Conservation (phyloP, 2,797 vertebrate genomes). For the Dicrostonyx torquatus region DNA sequence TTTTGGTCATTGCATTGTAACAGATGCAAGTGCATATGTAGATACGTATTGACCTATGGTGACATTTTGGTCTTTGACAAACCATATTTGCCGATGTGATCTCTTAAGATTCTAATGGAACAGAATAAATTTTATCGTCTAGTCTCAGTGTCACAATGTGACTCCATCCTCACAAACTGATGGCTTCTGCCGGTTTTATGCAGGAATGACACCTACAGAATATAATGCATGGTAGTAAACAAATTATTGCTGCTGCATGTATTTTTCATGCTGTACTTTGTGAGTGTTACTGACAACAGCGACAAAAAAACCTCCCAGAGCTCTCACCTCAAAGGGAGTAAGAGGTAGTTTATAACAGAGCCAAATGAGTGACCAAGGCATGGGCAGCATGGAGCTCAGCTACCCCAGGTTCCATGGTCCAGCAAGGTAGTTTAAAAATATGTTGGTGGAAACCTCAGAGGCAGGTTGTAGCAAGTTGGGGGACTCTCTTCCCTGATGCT, state of each 20-base stretch:
- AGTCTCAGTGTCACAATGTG: background rate
- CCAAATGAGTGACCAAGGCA: background rate
- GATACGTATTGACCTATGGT: background rate
- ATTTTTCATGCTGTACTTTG: background rate
- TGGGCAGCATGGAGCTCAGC: background rate
- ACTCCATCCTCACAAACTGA: background rate
- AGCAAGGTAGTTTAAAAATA: background rate
- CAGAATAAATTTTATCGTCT: background rate
- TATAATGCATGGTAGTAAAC: background rate
- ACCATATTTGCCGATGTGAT: background rate
- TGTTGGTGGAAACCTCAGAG: background rate
- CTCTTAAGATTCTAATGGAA: background rate
- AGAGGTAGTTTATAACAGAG: background rate
- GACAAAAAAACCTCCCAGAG: background rate
- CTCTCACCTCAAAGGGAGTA: background rate
- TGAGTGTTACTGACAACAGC: background rate
- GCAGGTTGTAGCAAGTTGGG: background rate
- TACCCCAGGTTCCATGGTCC: background rate
- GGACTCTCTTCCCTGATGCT: background rate
- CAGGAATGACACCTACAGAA: background rate
- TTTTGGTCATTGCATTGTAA: background rate
- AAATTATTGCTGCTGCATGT: background rate
- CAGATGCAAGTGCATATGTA: background rate
- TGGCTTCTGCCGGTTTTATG: background rate
- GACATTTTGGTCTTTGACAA: background rate